phyloP scores from a whole-genome alignment of 2,888 invertebrate species.

The Chorisops tibialis region DNA sequence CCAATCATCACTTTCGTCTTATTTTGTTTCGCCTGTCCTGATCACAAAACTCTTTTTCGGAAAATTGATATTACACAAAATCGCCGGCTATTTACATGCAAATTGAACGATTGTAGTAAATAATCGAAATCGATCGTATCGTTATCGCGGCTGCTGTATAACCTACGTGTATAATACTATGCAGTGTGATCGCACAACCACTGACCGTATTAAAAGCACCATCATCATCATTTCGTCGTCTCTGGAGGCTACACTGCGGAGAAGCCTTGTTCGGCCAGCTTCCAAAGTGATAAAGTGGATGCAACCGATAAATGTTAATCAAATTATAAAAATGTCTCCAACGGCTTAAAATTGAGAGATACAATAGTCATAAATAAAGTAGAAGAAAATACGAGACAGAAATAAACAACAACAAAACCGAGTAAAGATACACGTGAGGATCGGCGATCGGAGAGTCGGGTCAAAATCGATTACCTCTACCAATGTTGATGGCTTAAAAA shows the following conservation, averaged over 20 bases:
- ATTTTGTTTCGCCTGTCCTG: not conserved
- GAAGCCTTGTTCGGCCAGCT: not conserved
- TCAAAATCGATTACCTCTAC: too few relatives aligned
- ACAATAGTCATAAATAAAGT: conserved; percentile 12
- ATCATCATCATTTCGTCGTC: too few relatives aligned
- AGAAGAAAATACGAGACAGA: too few relatives aligned
- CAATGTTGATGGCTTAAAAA: too few relatives aligned
- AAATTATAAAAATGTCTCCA: conserved; percentile 5
- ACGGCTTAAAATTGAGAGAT: conserved; percentile 6
- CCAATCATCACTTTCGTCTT: conserved; percentile 11
- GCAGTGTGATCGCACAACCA: not conserved
- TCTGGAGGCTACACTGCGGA: too few relatives aligned
- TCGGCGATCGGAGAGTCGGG: too few relatives aligned
- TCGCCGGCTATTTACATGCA: conserved; percentile 31
- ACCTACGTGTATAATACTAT: not conserved
- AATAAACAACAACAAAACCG: too few relatives aligned
- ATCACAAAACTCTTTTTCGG: conserved; percentile 27
- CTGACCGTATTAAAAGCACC: not conserved
- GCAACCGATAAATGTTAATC: conserved; percentile 10
- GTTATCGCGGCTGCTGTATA: not conserved
- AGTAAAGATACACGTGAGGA: too few relatives aligned
- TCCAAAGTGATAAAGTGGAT: conserved; percentile 3
- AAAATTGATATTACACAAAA: conserved; percentile 31
- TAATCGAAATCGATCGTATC: conserved; percentile 4
- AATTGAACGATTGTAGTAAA: conserved; percentile 24